Percentiles rank a stretch among this genome's conserved stretches.
Evolutionary conservation across 2,797 vertebrate genomes (phyloP).

Genomic region (Leontocebus nigricollis): DNA sequence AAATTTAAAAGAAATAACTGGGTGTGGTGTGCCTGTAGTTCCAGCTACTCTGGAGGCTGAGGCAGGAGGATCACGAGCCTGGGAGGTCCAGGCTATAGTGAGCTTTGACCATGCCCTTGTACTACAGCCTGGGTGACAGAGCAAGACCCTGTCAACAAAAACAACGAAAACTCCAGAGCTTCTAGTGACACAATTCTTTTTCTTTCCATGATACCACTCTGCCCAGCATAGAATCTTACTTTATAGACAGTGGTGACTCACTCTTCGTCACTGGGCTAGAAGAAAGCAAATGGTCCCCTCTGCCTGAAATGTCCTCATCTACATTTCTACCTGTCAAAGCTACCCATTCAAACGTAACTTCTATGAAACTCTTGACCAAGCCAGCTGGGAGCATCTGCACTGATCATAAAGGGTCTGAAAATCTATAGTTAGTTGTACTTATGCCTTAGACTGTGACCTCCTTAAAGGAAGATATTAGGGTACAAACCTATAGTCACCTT

Average conservation of each 20-base stretch:
- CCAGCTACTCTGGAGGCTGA: no score
- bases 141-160: no score
- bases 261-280: not conserved
- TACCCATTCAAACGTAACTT: not conserved
- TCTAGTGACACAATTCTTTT: not conserved
- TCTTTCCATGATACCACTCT: not conserved
- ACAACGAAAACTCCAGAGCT: not conserved
- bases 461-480: not conserved
- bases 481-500: not conserved
- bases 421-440: not conserved
- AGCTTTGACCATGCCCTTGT: no score
- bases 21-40: no score
- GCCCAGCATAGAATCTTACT: not conserved
- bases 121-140: no score
- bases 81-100: no score
- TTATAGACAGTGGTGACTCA: not conserved
- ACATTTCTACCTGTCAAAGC: not conserved
- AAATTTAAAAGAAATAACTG: no score
- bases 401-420: not conserved
- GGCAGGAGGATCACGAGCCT: no score
- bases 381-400: not conserved
- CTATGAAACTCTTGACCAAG: not conserved
- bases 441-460: not conserved
- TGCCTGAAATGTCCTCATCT: not conserved
- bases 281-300: slow-evolving; percentile 6